Conservation (phyloP, 92 coral and sea anemone species). For the Zoanthus solanderi region DNA sequence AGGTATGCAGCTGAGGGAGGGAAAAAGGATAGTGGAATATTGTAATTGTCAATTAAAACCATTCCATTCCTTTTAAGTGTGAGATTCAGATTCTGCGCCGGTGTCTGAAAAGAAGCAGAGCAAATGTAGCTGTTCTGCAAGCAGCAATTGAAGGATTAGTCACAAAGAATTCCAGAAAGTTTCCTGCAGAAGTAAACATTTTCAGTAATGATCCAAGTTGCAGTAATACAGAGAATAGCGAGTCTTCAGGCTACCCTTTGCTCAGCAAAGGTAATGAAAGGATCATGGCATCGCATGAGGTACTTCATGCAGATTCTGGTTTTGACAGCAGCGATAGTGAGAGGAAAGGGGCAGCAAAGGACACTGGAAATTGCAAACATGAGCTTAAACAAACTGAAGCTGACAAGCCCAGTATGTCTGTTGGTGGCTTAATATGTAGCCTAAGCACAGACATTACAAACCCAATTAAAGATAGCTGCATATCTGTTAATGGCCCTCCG, state of each 20-base stretch:
- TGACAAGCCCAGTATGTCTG: background rate
- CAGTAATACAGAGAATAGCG: background rate
- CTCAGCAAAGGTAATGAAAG: background rate
- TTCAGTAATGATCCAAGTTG: background rate
- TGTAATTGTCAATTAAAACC: too few species aligned
- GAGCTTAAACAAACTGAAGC: background rate
- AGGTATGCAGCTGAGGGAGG: background rate
- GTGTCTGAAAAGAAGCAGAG: slow-evolving; percentile 29
- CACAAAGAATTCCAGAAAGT: background rate
- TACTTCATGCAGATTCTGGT: slow-evolving; percentile 1
- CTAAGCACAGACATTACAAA: background rate
- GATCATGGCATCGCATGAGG: background rate
- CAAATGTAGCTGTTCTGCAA: slow-evolving; percentile 26
- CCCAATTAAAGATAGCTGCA: background rate
- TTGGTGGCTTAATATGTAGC: background rate
- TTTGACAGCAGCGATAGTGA: slow-evolving; percentile 33
- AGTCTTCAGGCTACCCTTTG: background rate
- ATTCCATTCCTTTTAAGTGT: background rate
- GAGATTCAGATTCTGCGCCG: slow-evolving; percentile 22
- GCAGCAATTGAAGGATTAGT: background rate
- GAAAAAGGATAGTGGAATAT: too few species aligned
- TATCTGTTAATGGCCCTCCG: background rate
- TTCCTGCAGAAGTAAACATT: background rate
- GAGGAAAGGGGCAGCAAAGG: background rate
- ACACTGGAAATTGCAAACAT: background rate